These are phyloP conservation scores for Ryuthela nishihirai DNA, from an alignment of 2,888 invertebrate genomes.

Conservation along the genomic window DNA sequence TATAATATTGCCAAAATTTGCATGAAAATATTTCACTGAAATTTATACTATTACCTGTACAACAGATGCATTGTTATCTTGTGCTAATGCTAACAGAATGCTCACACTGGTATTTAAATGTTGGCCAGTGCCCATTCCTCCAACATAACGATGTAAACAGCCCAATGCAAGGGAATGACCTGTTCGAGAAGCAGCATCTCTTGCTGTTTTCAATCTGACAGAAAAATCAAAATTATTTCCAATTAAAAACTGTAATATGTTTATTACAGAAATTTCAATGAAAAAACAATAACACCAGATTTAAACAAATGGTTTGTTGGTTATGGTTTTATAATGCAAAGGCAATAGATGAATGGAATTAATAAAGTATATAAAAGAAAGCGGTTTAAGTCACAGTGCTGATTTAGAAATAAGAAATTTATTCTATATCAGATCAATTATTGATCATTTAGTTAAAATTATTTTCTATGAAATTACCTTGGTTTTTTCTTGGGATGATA, in stretches of 20 bases:
- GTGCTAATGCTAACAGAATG: conserved; percentile 86
- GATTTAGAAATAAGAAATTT: no score
- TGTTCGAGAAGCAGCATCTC: conserved; percentile 81
- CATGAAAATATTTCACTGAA: conserved; percentile 1
- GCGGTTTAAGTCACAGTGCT: no score
- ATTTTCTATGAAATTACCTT: no score
- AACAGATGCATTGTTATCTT: conserved; percentile 86
- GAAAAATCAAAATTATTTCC: conserved; percentile 38
- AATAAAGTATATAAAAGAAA: no score
- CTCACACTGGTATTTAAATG: conserved; percentile 91
- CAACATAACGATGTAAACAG: conserved; percentile 90
- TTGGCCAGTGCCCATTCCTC: conserved; percentile 93
- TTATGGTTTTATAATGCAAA: no score
- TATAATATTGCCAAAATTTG: conserved; percentile 2
- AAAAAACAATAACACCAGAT: no score
- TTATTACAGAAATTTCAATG: not conserved
- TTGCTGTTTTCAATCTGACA: conserved; percentile 65
- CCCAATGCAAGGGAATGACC: conserved; percentile 89
- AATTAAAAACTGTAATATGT: not conserved
- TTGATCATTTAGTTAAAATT: no score
- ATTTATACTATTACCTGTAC: conserved; percentile 75
- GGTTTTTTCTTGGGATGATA: no score
- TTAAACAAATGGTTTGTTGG: no score
- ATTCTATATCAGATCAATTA: no score
- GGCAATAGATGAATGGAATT: no score